Base-by-base conservation (phyloP, 2,113 vertebrate species). In the Dascyllus trimaculatus region DNA sequence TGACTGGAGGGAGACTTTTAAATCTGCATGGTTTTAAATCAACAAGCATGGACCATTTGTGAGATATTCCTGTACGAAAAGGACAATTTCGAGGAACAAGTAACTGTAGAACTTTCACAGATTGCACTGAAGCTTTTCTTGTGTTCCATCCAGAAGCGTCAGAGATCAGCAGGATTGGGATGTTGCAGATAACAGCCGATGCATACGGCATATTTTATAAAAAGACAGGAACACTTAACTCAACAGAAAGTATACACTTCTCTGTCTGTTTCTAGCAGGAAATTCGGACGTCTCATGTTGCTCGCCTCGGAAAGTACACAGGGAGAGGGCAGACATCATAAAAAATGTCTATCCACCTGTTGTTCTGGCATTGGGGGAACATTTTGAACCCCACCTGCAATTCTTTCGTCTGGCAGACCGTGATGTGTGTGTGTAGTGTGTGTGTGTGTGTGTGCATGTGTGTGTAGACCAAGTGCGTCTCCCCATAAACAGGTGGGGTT, bases 271-370 rank as follows among this genome's bases (percentile, higher is more conserved):
- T 79, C 62, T 59, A 32, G 48, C 48, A 84, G 84, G 56, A 85
- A 84, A 86, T 75, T 92, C 86, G 87, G 58, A 75, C 65, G 71
- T 94, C 91, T 95, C 94, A 89, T 85, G 88, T 95, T 95, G 82
- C 93, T 54, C 67, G 58, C 71, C 75, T 56, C 68, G 63, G 87
- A 91, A 80, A 53, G 62, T 88, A 70, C 88, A 92, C 87, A 83
- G 26, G 51, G 82, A 80, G 71, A 86, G 87, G 56, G 86, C 91
- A 92, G 91, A 94, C 92, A 82, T 94, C 94, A 91, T 95, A 94
- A 94, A 93, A 90, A 88, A 88, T 46, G 73, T 84, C 86, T 73
- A 73, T 92, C 92, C 95, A 95, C 95, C 95, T 95, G 95, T 95
- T 91, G 90, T 85, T 82, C 88, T 84, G 71, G 40, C 35, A 78